phyloP scores from a whole-genome alignment of 2,888 invertebrate species.

The Drosophila bunnanda region DNA sequence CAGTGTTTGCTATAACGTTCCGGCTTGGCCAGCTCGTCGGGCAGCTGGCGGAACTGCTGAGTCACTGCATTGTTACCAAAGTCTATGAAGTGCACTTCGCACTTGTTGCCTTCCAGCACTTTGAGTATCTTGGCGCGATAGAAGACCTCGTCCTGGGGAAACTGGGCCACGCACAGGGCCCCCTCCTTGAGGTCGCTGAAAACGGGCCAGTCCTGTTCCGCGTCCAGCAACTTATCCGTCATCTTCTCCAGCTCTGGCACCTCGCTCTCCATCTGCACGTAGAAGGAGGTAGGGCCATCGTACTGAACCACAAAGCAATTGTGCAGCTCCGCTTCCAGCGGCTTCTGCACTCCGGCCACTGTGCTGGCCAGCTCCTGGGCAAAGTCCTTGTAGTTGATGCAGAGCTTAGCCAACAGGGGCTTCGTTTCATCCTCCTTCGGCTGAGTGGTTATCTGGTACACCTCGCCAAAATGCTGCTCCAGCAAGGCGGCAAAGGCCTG shows the following conservation, averaged over 20 bases:
- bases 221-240: constrained; percentile 81
- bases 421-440: constrained; percentile 84
- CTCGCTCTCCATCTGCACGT: constrained; percentile 87
- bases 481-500: constrained; percentile 84
- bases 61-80: constrained; percentile 88
- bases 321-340: constrained; percentile 84
- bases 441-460: constrained; percentile 87
- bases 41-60: constrained; percentile 87
- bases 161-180: constrained; percentile 90
- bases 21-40: constrained; percentile 86
- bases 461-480: constrained; percentile 86
- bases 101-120: constrained; percentile 89
- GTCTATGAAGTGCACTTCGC: constrained; percentile 90
- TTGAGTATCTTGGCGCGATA: constrained; percentile 92
- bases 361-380: constrained; percentile 83
- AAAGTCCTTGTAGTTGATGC: constrained; percentile 86
- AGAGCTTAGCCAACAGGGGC: constrained; percentile 87
- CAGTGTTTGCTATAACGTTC: constrained; percentile 87
- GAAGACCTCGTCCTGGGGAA: constrained; percentile 93
- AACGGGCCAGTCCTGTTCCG: constrained; percentile 72
- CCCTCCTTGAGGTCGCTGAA: constrained; percentile 84
- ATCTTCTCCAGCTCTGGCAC: constrained; percentile 78
- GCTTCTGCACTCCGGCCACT: constrained; percentile 64
- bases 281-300: constrained; percentile 90
- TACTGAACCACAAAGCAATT: constrained; percentile 89